Percentiles rank a stretch among this genome's conserved stretches.
Conservation (phyloP, 2,888 invertebrate species). For the Xylota segnis region DNA sequence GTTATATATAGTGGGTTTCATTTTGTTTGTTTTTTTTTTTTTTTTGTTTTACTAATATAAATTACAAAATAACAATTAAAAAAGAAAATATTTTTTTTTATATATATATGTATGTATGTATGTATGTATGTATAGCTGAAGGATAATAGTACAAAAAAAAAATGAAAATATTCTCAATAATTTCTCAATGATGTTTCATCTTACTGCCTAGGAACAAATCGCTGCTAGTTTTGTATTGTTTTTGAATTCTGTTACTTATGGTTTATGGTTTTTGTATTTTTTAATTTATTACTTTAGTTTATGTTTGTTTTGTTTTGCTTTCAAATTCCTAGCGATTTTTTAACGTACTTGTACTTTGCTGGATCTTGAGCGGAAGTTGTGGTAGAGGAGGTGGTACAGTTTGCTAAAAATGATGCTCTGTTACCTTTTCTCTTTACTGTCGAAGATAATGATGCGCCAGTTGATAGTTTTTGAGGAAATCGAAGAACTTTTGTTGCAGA, state of each 20-base stretch:
- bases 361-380: conserved; percentile 60
- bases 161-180: conserved; percentile 55
- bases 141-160: conserved; percentile 69
- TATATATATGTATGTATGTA: conserved; percentile 52
- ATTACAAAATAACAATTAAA: conserved; percentile 75
- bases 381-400: conserved; percentile 35
- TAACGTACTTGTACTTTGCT: conserved; percentile 72
- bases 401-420: conserved; percentile 51
- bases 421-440: conserved; percentile 41
- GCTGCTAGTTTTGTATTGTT: conserved; percentile 67
- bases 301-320: conserved; percentile 27
- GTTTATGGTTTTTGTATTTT: conserved; percentile 16
- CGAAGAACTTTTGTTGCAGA: conserved; percentile 17
- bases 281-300: no score
- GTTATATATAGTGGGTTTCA: conserved; percentile 47
- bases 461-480: conserved; percentile 35
- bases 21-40: conserved; percentile 45
- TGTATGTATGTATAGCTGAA: conserved; percentile 64
- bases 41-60: conserved; percentile 63
- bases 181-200: conserved; percentile 66
- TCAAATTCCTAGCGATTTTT: conserved; percentile 60
- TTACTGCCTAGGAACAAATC: conserved; percentile 76
- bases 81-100: conserved; percentile 52
- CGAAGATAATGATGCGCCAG: not conserved
- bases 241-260: conserved; percentile 36